Conservation (phyloP, 1,140 invertebrate genomes). For the Piezodorus guildinii region DNA sequence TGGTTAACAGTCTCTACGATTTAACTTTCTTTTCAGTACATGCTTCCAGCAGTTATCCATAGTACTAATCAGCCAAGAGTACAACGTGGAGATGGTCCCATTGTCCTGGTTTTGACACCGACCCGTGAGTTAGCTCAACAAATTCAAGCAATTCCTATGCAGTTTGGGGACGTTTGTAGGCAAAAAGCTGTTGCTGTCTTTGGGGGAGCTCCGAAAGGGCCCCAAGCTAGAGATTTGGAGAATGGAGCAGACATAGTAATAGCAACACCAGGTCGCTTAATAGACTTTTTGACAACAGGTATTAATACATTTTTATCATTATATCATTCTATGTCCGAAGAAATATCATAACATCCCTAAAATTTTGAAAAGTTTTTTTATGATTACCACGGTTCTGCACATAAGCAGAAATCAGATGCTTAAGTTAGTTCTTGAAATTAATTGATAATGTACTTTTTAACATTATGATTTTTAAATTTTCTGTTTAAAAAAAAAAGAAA, state of each 20-base stretch:
- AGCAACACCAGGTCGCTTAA: slow-evolving; percentile 88
- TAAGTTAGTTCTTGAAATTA: no score
- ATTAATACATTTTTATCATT: no score
- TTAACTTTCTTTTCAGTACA: slow-evolving; percentile 38
- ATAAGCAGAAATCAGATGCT: no score
- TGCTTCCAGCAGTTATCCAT: slow-evolving; percentile 77
- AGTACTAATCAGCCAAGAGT: slow-evolving; percentile 80
- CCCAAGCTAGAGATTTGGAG: slow-evolving; percentile 73
- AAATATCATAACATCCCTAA: no score
- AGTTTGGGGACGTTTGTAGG: slow-evolving; percentile 68
- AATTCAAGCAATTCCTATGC: slow-evolving; percentile 56
- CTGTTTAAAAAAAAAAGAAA: no score
- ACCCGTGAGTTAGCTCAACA: slow-evolving; percentile 93
- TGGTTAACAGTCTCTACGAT: slow-evolving; percentile 11
- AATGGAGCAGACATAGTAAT: slow-evolving; percentile 82
- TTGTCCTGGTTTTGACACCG: slow-evolving; percentile 82
- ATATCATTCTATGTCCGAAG: no score
- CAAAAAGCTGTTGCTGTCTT: slow-evolving; percentile 91
- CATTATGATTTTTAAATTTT: no score
- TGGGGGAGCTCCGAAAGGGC: slow-evolving; percentile 82
- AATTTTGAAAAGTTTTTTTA: no score
- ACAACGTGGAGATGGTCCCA: slow-evolving; percentile 76
- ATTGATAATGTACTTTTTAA: no score
- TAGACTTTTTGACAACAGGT: slow-evolving; percentile 94
- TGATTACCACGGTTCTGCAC: no score